These are phyloP conservation scores for Sycophila sp. DNA, from an alignment of 1,140 invertebrate species.

Conservation along the genomic window DNA sequence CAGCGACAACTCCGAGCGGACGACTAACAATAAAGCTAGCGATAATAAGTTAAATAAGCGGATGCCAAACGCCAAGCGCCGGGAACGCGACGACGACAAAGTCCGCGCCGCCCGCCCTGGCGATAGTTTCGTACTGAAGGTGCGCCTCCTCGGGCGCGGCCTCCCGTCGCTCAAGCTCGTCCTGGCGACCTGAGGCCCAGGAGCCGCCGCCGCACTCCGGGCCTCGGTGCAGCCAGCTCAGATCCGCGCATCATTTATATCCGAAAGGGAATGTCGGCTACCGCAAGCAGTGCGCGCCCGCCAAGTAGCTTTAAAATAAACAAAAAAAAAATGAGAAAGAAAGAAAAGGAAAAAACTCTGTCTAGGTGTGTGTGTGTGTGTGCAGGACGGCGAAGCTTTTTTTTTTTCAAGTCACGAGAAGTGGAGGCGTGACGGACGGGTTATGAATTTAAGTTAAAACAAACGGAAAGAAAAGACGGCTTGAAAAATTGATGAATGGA, in stretches of 20 bases:
- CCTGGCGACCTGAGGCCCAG: constrained; percentile 22
- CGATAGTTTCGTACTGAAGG: background rate
- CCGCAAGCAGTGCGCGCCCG: background rate
- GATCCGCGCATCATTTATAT: background rate
- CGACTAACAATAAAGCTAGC: background rate
- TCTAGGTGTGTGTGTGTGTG: background rate
- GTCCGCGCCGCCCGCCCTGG: too few relatives aligned
- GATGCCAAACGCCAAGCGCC: constrained; percentile 2
- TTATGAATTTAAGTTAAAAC: too few relatives aligned
- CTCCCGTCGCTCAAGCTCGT: background rate
- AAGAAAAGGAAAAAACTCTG: constrained; percentile 17
- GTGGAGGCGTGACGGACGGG: too few relatives aligned
- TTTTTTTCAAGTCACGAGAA: too few relatives aligned
- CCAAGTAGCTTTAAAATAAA: background rate
- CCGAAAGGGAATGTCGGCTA: background rate
- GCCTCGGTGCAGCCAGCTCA: background rate
- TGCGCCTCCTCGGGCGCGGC: background rate
- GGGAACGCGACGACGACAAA: background rate
- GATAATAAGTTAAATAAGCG: background rate
- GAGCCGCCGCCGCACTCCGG: background rate
- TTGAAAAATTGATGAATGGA: too few relatives aligned
- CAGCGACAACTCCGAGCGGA: background rate
- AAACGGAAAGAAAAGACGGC: too few relatives aligned
- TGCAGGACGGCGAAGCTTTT: background rate
- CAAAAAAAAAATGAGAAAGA: constrained; percentile 1